Evolutionary conservation across 2,797 vertebrate genomes (phyloP).

Genomic region (Steatocranus sp.): DNA sequence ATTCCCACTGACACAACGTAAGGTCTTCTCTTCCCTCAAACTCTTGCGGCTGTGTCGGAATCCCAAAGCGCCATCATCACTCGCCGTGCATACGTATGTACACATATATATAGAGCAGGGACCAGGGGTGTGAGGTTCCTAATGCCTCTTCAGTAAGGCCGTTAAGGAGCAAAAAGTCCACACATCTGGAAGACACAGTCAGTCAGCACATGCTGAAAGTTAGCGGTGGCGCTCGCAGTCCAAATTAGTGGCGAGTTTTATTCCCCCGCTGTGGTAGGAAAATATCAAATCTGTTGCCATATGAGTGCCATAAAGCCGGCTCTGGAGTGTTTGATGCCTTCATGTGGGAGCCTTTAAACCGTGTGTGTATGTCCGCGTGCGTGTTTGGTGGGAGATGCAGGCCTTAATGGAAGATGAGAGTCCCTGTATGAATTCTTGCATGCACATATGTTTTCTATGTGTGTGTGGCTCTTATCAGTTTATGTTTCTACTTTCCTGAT

Average conservation of each 20-base stretch:
- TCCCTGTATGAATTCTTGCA: conserved; percentile 55
- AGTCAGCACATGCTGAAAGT: conserved; percentile 79
- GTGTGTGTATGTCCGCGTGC: conserved; percentile 34
- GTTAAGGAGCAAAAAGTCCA: conserved; percentile 73
- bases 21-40: conserved; percentile 23
- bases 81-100: conserved; percentile 20
- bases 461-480: conserved; percentile 27
- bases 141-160: conserved; percentile 69
- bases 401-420: conserved; percentile 52
- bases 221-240: conserved; percentile 80
- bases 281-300: conserved; percentile 85
- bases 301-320: conserved; percentile 82
- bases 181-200: conserved; percentile 81
- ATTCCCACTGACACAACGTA: conserved; percentile 37
- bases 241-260: conserved; percentile 86
- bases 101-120: neutral
- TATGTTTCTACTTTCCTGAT: neutral
- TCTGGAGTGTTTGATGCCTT: conserved; percentile 81
- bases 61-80: conserved; percentile 36
- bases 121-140: conserved; percentile 60
- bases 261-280: conserved; percentile 83
- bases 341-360: conserved; percentile 80
- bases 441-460: conserved; percentile 35
- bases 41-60: conserved; percentile 33
- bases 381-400: conserved; percentile 46